Evolutionary conservation across 2,888 invertebrate genomes (phyloP), one percentile per base, ranked within the genome.

Genomic region (Steinernema hermaphroditum): DNA sequence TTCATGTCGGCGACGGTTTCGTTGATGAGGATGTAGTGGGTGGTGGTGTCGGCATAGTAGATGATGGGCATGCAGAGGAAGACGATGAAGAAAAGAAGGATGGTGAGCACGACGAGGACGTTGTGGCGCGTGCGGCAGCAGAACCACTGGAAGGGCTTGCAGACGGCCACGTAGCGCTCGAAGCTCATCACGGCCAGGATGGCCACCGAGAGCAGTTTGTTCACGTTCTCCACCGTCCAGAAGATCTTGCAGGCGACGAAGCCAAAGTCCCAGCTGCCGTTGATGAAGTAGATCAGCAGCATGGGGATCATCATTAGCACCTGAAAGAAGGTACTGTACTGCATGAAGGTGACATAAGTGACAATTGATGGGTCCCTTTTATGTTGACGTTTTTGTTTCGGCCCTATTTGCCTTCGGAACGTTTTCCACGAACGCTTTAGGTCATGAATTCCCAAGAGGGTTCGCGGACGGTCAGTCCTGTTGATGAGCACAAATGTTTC

Each of bases 201-300:
- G 62, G 82, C 81, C 2, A 83, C 80, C 9, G 82, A 82, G 22
- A 83, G 76, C 14, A 84, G 72, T 57, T 84, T 83, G 76, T 83
- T 83, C 27, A 82, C 75, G 62, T 80, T 79, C 46, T 82, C 82
- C 1, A 79, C 79, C 1, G 75, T 73, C 76, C 81, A 82, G 71
- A 82, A 82, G 34, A 81, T 34, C 46, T 80, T 80, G 69, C 80
- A 80, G 50, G 54, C 68, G 16, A 68, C 12, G 37, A 41, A 73
- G 29, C 74, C 74, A 24, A 74, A 72, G n/a, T 62, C 27, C 74
- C 77, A 77, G 32, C 71, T 70, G 9, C 73, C 73, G 16, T 62
- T 69, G 32, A 75, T 27, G 29, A 77, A 77, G 34, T 77, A 77
- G 62, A 72, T 68, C 41, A 77, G 69, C 29, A 78, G 69, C 72